Conservation (phyloP, 2,113 vertebrate species). For the Mobula birostris region DNA sequence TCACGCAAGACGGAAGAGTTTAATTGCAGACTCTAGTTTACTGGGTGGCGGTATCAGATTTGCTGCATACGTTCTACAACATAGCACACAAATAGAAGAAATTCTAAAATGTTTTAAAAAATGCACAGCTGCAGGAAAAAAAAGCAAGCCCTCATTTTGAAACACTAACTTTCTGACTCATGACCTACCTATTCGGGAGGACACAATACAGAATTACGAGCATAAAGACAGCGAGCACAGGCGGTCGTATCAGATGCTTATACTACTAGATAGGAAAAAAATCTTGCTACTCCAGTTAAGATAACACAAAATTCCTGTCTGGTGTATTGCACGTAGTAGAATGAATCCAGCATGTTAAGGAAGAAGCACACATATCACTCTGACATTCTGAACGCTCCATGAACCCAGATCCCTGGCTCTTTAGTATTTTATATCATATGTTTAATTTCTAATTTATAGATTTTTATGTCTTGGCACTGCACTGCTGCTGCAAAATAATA, state of each 20-base stretch:
- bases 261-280: not conserved
- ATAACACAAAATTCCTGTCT: not conserved
- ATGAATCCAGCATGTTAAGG: not conserved
- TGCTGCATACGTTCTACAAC: no score
- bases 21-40: not conserved
- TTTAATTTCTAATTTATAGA: no score
- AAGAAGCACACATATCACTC: not conserved
- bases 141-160: not conserved
- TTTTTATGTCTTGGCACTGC: no score
- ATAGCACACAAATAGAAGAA: not conserved
- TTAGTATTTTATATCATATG: no score
- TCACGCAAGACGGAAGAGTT: not conserved
- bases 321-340: not conserved
- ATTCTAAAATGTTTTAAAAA: not conserved
- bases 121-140: not conserved
- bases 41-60: not conserved
- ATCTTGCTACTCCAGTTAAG: not conserved
- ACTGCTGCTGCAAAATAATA: no score
- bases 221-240: not conserved
- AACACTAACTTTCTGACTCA: conserved; percentile 34
- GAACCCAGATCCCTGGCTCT: no score
- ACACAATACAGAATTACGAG: not conserved
- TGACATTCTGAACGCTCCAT: not conserved
- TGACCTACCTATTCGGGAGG: conserved; percentile 12
- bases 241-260: not conserved